Percentiles rank a stretch among this genome's conserved stretches.
Evolutionary conservation across 23 tunicate genomes (phyloP).

Genomic region (Trididemnum clinides): DNA sequence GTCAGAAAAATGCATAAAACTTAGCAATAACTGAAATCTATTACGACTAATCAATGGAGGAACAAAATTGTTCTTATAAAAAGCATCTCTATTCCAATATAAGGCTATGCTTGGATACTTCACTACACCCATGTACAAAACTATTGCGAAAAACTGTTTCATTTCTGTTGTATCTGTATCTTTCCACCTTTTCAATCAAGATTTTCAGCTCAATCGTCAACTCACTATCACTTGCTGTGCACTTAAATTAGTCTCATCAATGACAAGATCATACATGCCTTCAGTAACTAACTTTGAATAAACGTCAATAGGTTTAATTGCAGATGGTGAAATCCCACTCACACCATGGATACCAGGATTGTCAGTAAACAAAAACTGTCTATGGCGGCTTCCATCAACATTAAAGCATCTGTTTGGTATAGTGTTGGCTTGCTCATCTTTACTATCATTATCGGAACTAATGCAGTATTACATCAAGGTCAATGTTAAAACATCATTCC

Average conservation of each 20-base stretch:
- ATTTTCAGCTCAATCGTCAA: background rate
- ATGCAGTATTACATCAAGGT: no score
- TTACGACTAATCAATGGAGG: background rate
- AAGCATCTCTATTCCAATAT: background rate
- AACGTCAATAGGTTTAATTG: conserved; percentile 20
- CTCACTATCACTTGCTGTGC: background rate
- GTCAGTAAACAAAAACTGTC: conserved; percentile 15
- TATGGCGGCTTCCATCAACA: conserved; percentile 22
- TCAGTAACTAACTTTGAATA: conserved; percentile 11
- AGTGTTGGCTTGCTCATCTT: background rate
- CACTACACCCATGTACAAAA: conserved; percentile 18
- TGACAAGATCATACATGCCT: background rate
- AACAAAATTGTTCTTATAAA: conserved; percentile 16
- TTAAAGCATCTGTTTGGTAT: background rate
- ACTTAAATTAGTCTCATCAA: conserved; percentile 1
- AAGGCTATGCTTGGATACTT: background rate
- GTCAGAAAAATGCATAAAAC: background rate
- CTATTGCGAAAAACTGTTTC: background rate
- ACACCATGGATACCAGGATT: conserved; percentile 3
- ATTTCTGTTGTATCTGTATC: background rate
- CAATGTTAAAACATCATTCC: no score
- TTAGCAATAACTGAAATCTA: conserved; percentile 9
- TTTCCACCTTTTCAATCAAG: conserved; percentile 8
- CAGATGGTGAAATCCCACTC: background rate
- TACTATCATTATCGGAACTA: background rate